Conservation (phyloP, 2,113 vertebrate genomes). For the Myrmophylax atrothorax region DNA sequence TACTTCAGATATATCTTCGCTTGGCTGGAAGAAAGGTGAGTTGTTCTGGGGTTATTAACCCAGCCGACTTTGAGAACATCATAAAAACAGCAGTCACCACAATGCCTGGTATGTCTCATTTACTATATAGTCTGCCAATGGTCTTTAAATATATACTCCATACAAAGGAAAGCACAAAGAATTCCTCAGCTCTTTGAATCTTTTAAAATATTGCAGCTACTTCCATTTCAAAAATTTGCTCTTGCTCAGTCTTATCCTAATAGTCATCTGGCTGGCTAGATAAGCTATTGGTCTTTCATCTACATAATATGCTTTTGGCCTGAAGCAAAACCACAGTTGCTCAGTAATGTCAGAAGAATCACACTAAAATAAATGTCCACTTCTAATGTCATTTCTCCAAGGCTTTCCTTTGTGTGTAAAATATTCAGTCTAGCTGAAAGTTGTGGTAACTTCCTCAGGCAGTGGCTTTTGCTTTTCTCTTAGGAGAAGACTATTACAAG, state of each 20-base stretch:
- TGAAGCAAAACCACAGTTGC: constrained; percentile 26
- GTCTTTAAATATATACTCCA: not conserved
- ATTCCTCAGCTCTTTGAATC: not conserved
- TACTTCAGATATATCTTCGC: not conserved
- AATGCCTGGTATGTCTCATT: not conserved
- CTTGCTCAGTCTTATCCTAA: not conserved
- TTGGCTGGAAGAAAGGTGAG: not conserved
- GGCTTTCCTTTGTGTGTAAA: not conserved
- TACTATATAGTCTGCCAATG: not conserved
- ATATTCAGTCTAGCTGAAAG: not conserved
- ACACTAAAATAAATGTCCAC: constrained; percentile 3
- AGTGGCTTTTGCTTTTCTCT: not conserved
- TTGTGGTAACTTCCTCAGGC: not conserved
- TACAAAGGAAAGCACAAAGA: not conserved
- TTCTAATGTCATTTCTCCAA: not conserved
- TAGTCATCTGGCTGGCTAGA: not conserved
- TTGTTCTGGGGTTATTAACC: not conserved
- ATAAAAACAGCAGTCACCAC: not conserved
- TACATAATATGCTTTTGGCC: not conserved
- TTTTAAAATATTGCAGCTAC: not conserved
- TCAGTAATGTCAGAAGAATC: not conserved
- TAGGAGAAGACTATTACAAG: not conserved
- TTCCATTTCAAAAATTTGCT: not conserved
- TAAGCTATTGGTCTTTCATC: constrained; percentile 40
- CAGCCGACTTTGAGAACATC: not conserved